Percentiles rank a stretch among this genome's conserved stretches.
These are phyloP conservation scores for Clinocottus analis DNA, from an alignment of 2,113 vertebrate species.

Conservation along the genomic window DNA sequence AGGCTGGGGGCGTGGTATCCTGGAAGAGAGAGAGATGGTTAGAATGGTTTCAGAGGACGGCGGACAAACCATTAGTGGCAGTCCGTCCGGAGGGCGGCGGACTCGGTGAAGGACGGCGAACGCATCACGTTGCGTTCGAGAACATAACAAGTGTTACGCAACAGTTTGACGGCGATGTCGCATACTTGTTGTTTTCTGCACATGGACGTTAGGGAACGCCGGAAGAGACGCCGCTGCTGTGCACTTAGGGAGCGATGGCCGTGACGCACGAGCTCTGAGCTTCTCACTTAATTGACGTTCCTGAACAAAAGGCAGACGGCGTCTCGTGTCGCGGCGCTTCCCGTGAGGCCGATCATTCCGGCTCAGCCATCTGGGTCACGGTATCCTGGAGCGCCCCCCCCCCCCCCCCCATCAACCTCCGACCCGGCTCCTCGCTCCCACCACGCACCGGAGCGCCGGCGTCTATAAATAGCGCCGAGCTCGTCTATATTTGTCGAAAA, in stretches of 20 bases:
- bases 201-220: not conserved
- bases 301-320: slow-evolving; percentile 49
- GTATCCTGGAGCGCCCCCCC: slow-evolving; percentile 69
- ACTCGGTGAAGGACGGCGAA: slow-evolving; percentile 11
- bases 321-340: slow-evolving; percentile 53
- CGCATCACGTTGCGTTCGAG: not conserved
- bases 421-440: slow-evolving; percentile 49
- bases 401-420: no score
- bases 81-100: slow-evolving; percentile 2
- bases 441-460: slow-evolving; percentile 21
- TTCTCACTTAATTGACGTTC: slow-evolving; percentile 26
- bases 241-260: not conserved
- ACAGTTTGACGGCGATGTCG: not conserved
- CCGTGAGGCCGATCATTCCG: slow-evolving; percentile 60
- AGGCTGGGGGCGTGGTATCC: slow-evolving; percentile 80
- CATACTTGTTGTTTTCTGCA: not conserved
- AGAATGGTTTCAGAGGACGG: not conserved
- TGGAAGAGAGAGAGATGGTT: slow-evolving; percentile 57
- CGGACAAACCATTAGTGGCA: slow-evolving; percentile 11
- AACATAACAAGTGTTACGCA: slow-evolving; percentile 9
- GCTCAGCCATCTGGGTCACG: slow-evolving; percentile 71
- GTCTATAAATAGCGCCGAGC: slow-evolving; percentile 55
- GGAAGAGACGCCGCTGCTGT: not conserved
- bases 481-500: slow-evolving; percentile 56
- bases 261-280: no score